Conservation (phyloP, 2,113 vertebrate species). For the Lates calcarifer region DNA sequence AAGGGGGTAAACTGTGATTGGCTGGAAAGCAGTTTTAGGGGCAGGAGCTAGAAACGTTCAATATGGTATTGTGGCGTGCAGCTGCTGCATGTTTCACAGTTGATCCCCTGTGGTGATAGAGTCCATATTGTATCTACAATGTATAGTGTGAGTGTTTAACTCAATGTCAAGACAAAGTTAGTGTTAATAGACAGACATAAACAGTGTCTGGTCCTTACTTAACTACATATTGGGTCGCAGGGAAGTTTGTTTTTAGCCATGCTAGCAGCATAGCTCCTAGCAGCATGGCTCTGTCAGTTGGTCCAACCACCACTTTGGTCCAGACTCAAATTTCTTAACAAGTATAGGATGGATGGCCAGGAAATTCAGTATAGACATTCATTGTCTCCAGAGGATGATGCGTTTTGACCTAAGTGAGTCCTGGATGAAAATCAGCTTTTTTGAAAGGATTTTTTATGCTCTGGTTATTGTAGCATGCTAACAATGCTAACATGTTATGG, state of each 20-base stretch:
- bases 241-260: neutral
- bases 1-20: conserved; percentile 53
- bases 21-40: conserved; percentile 29
- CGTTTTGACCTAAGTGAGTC: neutral
- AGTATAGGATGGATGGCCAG: neutral
- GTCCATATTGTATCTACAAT: conserved; percentile 15
- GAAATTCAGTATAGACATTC: neutral
- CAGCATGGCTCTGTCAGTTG: no score
- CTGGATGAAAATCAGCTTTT: no score
- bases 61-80: conserved; percentile 41
- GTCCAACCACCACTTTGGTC: neutral
- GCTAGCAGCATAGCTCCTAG: neutral
- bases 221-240: neutral
- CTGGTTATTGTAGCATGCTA: neutral
- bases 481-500: neutral
- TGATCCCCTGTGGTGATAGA: conserved; percentile 41
- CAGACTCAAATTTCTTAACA: neutral
- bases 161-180: conserved; percentile 1
- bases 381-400: neutral
- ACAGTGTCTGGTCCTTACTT: neutral
- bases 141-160: neutral
- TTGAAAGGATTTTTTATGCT: no score
- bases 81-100: conserved; percentile 50
- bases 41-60: conserved; percentile 11
- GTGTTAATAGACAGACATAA: neutral